Base-by-base conservation (phyloP, 2,888 invertebrate species). In the Spodoptera picta region DNA sequence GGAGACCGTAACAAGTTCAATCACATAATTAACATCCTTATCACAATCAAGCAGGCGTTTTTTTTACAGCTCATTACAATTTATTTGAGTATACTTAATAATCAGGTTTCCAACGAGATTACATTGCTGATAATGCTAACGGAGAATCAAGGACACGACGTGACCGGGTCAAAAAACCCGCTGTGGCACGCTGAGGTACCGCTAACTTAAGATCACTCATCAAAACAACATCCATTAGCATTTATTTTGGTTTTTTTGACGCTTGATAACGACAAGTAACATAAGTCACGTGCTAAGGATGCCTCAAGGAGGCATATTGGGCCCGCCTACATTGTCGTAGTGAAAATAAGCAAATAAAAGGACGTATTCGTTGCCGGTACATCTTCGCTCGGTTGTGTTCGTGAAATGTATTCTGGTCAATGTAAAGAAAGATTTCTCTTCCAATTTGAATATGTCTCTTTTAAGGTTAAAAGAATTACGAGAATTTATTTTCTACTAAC, bases 141-240 rank as follows among this genome's bases (percentile, higher is more conserved):
- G 54, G 62, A 66, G 76, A 85, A 88, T 86, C 85, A 88, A 88
- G 88, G 85, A 88, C 87, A 84, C 58, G 64, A 43, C 60, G 71
- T 70, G 81, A 83, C 81, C 83, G 80, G 87, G 86, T 87, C 87
- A 83, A 76, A 79, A 81, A 86, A 85, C 85, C 80, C 69, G 82
- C 78, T 82, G 64, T 65, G 67, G 63, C 55, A 58, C 61, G 65
- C 65, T 73, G 74, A 77, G 72, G 72, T 89, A 90, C 90, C 92
- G 92, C 88, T 92, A 92, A 45, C 70, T 69, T 75, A 75, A 78
- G 76, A 85, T 87, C 81, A 86, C 73, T 86, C 83, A 84, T 86
- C 79, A 81, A 73, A 84, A 74, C 72, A 81, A 54, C 67, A 75
- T 74, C 57, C 67, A 84, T 86, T 87, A 77, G 79, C 83, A 82